Evolutionary conservation across 1,140 invertebrate species (phyloP).

Genomic region (Hydropsyche tenuis): DNA sequence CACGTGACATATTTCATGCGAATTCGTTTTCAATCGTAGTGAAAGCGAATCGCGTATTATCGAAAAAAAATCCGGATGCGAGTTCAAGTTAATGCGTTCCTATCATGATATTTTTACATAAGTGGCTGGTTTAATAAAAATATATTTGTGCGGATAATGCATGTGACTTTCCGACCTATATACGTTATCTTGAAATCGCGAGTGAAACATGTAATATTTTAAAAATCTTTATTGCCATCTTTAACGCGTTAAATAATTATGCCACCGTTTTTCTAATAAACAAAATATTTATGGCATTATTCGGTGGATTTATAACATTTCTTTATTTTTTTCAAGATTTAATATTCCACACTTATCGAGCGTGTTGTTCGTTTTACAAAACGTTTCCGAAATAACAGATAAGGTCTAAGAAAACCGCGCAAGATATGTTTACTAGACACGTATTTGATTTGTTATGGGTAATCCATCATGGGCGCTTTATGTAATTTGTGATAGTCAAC

Average conservation of each 20-base stretch:
- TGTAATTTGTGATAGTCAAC: constrained; percentile 30
- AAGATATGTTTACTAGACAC: constrained; percentile 29
- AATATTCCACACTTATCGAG: background rate
- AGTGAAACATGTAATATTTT: constrained; percentile 3
- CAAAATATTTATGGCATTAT: no score
- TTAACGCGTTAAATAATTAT: no score
- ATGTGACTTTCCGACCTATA: constrained; percentile 6
- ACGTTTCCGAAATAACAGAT: constrained; percentile 22
- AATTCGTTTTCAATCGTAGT: constrained; percentile 5
- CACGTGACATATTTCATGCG: background rate
- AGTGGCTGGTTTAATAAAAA: background rate
- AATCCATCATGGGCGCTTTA: constrained; percentile 25
- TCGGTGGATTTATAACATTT: no score
- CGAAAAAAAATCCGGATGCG: constrained; percentile 9
- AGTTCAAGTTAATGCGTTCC: constrained; percentile 19
- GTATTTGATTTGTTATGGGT: constrained; percentile 29
- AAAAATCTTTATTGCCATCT: constrained; percentile 14
- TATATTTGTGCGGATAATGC: constrained; percentile 3
- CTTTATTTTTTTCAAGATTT: no score
- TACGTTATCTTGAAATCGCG: background rate
- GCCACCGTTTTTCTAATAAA: no score
- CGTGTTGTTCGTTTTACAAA: background rate
- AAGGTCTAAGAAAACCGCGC: constrained; percentile 25
- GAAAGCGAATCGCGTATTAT: background rate
- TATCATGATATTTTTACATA: constrained; percentile 16